phyloP scores from a whole-genome alignment of 2,797 vertebrate species.

The Rhynchonycteris naso region DNA sequence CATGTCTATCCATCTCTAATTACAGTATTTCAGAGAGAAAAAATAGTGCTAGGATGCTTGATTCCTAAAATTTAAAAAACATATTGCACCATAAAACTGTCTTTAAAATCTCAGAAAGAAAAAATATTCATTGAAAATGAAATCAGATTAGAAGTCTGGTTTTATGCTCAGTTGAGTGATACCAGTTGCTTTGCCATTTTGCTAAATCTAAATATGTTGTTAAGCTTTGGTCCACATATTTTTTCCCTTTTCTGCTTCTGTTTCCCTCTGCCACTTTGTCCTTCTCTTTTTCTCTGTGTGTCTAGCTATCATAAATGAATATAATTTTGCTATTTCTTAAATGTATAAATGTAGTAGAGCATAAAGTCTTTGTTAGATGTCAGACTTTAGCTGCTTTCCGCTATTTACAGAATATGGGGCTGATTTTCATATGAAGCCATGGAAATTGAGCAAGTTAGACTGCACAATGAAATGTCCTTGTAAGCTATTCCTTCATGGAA shows the following conservation, averaged over 20 bases:
- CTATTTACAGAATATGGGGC: neutral
- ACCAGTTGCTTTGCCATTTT: slow-evolving; percentile 36
- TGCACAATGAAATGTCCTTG: slow-evolving; percentile 31
- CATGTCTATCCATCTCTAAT: slow-evolving; percentile 45
- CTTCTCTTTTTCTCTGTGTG: slow-evolving; percentile 36
- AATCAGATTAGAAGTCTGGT: neutral
- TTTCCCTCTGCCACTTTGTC: slow-evolving; percentile 33
- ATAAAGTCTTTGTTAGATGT: slow-evolving; percentile 26
- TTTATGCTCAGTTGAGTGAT: slow-evolving; percentile 40
- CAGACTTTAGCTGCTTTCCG: neutral
- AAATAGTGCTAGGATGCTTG: slow-evolving; percentile 22
- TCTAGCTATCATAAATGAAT: slow-evolving; percentile 62
- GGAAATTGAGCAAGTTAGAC: slow-evolving; percentile 60
- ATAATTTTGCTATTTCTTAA: slow-evolving; percentile 57
- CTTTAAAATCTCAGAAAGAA: slow-evolving; percentile 66
- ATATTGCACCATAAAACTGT: slow-evolving; percentile 55
- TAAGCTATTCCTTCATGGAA: slow-evolving; percentile 14
- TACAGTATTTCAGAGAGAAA: slow-evolving; percentile 49
- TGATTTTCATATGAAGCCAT: slow-evolving; percentile 58
- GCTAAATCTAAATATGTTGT: slow-evolving; percentile 44
- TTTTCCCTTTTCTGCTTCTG: slow-evolving; percentile 13
- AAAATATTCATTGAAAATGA: slow-evolving; percentile 36
- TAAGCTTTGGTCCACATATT: slow-evolving; percentile 14
- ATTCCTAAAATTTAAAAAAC: slow-evolving; percentile 70
- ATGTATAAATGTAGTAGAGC: slow-evolving; percentile 47